Percentiles rank a stretch among this genome's conserved stretches.
Conservation (phyloP, 92 coral and sea anemone genomes). For the Porites divaricata region DNA sequence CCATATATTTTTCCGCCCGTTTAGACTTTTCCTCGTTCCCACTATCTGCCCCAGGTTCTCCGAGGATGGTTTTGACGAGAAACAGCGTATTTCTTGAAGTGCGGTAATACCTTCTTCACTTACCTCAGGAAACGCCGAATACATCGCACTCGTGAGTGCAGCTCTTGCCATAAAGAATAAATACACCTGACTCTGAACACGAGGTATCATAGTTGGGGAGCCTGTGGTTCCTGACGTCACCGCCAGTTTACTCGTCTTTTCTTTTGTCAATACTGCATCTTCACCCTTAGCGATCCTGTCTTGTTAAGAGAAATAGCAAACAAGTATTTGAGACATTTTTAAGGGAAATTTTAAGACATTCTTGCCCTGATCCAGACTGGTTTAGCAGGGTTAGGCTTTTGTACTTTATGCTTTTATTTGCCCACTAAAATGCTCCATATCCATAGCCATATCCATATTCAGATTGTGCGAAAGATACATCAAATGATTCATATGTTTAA, state of each 20-base stretch:
- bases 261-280: not conserved
- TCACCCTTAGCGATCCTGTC: slow-evolving; percentile 6
- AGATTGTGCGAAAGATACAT: no score
- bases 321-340: not conserved
- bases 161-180: not conserved
- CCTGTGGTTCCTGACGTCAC: slow-evolving; percentile 1
- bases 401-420: no score
- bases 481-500: no score
- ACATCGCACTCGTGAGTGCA: not conserved
- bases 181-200: not conserved
- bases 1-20: no score
- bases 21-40: no score
- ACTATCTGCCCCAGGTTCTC: no score
- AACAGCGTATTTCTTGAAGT: not conserved
- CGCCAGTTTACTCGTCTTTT: not conserved
- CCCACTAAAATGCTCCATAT: no score
- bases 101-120: not conserved
- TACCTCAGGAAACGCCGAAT: not conserved
- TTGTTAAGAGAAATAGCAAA: not conserved
- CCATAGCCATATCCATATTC: no score
- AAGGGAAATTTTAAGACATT: no score
- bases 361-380: no score
- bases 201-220: not conserved
- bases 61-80: not conserved
- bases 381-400: no score